Conservation (phyloP, 2,797 vertebrate genomes). For the Cossypha niveicapilla region DNA sequence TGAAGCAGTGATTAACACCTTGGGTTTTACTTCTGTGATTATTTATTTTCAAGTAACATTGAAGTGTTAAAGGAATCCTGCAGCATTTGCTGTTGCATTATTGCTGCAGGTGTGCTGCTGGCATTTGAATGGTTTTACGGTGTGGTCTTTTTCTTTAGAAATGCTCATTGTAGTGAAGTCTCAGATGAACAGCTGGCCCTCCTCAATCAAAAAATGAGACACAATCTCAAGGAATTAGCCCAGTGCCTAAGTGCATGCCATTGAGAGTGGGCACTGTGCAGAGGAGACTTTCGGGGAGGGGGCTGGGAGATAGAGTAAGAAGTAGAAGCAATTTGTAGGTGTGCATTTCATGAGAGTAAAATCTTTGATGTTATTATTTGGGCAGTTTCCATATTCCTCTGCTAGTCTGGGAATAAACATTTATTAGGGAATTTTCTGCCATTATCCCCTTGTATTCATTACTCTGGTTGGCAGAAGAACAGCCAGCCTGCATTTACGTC, state of each 20-base stretch:
- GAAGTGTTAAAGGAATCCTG: neutral
- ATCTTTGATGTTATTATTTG: neutral
- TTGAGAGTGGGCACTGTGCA: neutral
- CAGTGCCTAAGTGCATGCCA: fast-evolving
- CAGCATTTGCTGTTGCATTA: neutral
- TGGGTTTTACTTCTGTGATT: neutral
- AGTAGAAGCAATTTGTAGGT: neutral
- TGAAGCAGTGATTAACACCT: neutral
- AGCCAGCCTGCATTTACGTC: neutral
- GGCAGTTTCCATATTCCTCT: neutral
- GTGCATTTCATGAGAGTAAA: neutral
- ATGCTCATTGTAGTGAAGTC: neutral
- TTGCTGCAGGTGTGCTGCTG: neutral
- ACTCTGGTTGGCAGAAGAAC: neutral
- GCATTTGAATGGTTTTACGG: neutral
- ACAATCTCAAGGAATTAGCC: neutral
- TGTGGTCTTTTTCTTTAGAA: neutral
- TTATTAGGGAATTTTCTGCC: neutral
- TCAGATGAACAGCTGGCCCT: neutral
- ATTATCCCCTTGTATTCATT: neutral
- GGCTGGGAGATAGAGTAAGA: neutral
- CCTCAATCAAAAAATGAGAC: neutral
- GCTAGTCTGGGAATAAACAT: neutral
- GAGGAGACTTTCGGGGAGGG: neutral
- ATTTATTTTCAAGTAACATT: neutral